Base-by-base conservation (phyloP, 2,888 invertebrate genomes). In the Pogonocherus hispidulus region DNA sequence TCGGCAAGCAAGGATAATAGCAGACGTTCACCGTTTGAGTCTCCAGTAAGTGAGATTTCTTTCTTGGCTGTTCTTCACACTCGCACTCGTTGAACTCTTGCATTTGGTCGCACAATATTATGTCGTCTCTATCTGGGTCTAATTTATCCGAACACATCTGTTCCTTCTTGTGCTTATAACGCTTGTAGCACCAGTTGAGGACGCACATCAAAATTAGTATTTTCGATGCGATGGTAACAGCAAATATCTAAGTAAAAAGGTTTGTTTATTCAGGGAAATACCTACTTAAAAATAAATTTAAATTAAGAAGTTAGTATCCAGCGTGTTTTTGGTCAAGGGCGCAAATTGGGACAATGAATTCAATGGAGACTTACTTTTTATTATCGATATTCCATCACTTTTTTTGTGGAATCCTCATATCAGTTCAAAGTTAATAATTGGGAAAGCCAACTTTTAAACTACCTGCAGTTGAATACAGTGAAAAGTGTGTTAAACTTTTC, bases 101-200 rank as follows among this genome's bases (percentile, higher is more conserved):
- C 0, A 69, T 19, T 6, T 69, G 64, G 11, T 77, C 72, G 44
- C 73, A 71, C 1, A 78, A 22, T 19, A 78, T 46, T 2, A 75
- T 47, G 1, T 71, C 51, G 6, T 59, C 52, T 16, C 71, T 66
- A 9, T 68, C 68, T 0, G 74, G 73, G 57, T 76, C 75, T 2
- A 67, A 46, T 18, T 69, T 57, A 19, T 52, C 46, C 1, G 63
- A 46, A 44, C 75, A 76, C 3, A 60, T 56, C 11, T 35, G 23
- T 16, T 66, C 51, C 19, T 64, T 64, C 23, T 72, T 65, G 35
- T 62, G 54, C 49, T 68, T 73, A 18, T 72, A 76, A 60, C 77
- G 78, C 54, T 71, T 77, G 70, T 78, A 80, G 64, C 81, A 82
- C 79, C 80, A 81, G 57, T 79, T 80, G 32, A 82, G 67, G 11